Evolutionary conservation across 2,797 vertebrate genomes (phyloP), one percentile per base, ranked within the genome.

Genomic region (Dipus sagitta): DNA sequence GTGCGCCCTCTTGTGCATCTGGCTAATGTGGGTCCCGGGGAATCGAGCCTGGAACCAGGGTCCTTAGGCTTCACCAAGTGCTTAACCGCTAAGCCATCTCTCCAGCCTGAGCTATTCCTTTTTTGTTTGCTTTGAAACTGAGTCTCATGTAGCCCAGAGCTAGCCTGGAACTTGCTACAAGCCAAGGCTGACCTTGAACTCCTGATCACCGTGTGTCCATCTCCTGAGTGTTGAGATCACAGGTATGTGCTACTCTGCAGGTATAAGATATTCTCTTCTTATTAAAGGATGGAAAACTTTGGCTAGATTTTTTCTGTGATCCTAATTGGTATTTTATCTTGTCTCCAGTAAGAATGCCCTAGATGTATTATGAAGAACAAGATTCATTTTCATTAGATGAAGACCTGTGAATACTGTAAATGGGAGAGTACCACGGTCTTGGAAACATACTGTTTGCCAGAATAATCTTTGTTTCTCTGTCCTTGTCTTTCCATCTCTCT

Each of bases 391-490:
- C 24, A 54, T 38, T 82, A 68, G 54, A 58, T 77, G 75, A 89
- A 82, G 67, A 2, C 6, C 24, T 13, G 12, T 81, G 64, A 58
- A 74, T 34, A 78, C 34, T 24, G 23, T 81, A 67, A 75, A 68
- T 65, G 20, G 20, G 30, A 17, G 34, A 76, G 21, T 24, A 17
- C 32, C 24, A 71, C 26, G 54, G 23, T 38, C 88, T 93, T 79
- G 32, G 71, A 95, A 90, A 80, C 23, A 47, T 23, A 62, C 20
- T 88, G 13, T 78, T 82, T 64, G 71, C 71, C 54, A 74, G 83
- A 96, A 93, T 86, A 60, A 65, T 80, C 13, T 72, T 28, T 47
- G 18, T 86, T 20, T 93, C 38, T 84, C 54, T 58, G 17, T 32
- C 47, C 30, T 17, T 64, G 32, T 72, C 32, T 86, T 14, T 58